A percentile compares a stretch with the other conserved stretches of the same genome.
These are phyloP conservation scores for Circaetus gallicus DNA, from an alignment of 2,113 vertebrate species.

Conservation along the genomic window DNA sequence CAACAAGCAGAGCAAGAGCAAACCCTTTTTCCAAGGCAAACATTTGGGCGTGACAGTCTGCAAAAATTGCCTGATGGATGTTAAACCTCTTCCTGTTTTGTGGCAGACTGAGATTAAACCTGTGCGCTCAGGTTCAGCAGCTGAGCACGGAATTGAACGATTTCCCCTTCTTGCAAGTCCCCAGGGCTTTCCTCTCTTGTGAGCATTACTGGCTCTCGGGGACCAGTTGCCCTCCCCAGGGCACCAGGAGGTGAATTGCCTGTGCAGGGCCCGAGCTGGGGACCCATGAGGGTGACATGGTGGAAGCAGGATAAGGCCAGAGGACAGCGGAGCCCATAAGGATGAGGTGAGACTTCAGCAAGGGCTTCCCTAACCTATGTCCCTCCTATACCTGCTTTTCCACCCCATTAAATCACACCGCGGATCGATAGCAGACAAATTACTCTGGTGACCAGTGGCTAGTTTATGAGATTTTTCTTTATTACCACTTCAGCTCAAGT, in stretches of 20 bases:
- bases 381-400: background rate
- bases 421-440: slow-evolving; percentile 26
- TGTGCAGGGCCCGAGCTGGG: fast-evolving
- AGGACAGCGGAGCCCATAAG: fast-evolving
- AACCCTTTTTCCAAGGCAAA: background rate
- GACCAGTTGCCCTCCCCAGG: background rate
- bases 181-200: fast-evolving
- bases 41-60: background rate
- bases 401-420: background rate
- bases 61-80: background rate
- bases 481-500: slow-evolving; percentile 10
- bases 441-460: background rate
- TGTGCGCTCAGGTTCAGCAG: background rate
- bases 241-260: background rate
- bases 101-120: background rate
- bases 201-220: fast-evolving
- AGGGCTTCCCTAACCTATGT: background rate
- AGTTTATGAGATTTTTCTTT: slow-evolving; percentile 30
- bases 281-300: fast-evolving
- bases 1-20: background rate
- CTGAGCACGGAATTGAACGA: background rate
- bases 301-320: background rate
- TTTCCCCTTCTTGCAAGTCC: background rate
- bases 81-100: background rate
- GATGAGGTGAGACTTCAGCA: background rate